phyloP scores from a whole-genome alignment of 1,140 invertebrate genomes.

The Neodiprion pinetum region DNA sequence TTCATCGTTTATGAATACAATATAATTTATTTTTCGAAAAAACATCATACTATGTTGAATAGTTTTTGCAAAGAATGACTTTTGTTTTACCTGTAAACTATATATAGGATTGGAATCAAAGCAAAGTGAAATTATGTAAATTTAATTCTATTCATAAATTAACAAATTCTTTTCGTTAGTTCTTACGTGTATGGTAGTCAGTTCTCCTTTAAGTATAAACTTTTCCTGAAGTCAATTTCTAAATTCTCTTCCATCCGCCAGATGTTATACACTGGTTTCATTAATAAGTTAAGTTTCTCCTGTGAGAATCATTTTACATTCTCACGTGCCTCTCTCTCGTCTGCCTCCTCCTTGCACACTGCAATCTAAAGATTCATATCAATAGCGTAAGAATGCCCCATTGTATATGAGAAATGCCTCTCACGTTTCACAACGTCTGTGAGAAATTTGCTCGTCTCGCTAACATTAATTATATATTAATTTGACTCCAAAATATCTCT shows the following conservation, averaged over 20 bases:
- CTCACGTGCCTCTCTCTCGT: not conserved
- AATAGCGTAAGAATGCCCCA: conserved; percentile 5
- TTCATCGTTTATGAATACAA: not conserved
- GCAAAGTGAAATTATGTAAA: too few relatives aligned
- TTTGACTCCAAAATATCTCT: not conserved
- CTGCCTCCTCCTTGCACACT: not conserved
- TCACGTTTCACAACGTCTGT: not conserved
- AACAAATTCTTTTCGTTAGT: too few relatives aligned
- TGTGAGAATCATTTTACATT: conserved; percentile 15
- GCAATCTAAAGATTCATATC: not conserved
- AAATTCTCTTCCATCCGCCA: not conserved
- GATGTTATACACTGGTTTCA: conserved; percentile 11
- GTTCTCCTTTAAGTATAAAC: not conserved
- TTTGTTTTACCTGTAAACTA: too few relatives aligned
- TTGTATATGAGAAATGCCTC: not conserved
- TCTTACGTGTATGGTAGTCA: too few relatives aligned
- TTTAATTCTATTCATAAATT: too few relatives aligned
- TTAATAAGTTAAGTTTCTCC: conserved; percentile 16
- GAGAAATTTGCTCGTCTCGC: not conserved
- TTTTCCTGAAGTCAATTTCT: conserved; percentile 9
- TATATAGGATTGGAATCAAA: too few relatives aligned
- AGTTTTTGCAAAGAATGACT: too few relatives aligned
- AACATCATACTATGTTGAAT: not conserved
- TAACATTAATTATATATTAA: conserved; percentile 3
- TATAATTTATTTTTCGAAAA: not conserved